Base-by-base conservation (phyloP, 2,113 vertebrate species). In the Periophthalmodon schlosseri region DNA sequence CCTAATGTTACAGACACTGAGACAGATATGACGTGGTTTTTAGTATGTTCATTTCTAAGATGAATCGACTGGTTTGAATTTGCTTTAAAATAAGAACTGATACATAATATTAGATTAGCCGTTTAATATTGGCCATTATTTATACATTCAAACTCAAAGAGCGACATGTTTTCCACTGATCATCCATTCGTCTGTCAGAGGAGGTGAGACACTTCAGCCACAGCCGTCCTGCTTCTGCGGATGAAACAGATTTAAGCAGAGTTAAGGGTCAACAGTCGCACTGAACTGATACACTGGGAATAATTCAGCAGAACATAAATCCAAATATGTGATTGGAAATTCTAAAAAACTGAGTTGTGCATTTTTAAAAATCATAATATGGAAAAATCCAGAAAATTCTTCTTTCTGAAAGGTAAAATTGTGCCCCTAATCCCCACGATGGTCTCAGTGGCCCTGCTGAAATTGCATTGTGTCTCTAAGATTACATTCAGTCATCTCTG, bases 401-500 rank as follows among this genome's bases (percentile, higher is more conserved):
- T 9, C 6, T 18, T 79, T 58, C 57, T 74, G 7, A 50, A 33
- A 13, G 49, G 70, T 68, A 44, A 63, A 81, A 80, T 47, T 76
- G 34, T 73, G 66, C 63, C 66, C 39, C 82, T 66, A 71, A 80
- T 75, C 81, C 54, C 64, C 52, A 46, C 13, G 65, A 68, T 73
- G 72, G 76, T 76, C 70, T 82, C 72, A 74, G 34, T 82, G 73
- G 77, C 67, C 69, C 33, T 75, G 76, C 74, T 86, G 76, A 89
- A 82, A 90, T 84, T 84, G 77, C 81, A 85, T 73, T 83, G 78
- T 77, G 74, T 80, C 72, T 87, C 89, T 84, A 78, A 87, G 77
- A 84, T 92, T 91, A 76, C 88, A 86, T 58, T 67, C 76, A 81
- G 84, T 86, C 83, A 77, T 89, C 85, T 92, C 84, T 84, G 68